Evolutionary conservation across 2,888 invertebrate genomes (phyloP).

Genomic region (Amaurobius ferox): DNA sequence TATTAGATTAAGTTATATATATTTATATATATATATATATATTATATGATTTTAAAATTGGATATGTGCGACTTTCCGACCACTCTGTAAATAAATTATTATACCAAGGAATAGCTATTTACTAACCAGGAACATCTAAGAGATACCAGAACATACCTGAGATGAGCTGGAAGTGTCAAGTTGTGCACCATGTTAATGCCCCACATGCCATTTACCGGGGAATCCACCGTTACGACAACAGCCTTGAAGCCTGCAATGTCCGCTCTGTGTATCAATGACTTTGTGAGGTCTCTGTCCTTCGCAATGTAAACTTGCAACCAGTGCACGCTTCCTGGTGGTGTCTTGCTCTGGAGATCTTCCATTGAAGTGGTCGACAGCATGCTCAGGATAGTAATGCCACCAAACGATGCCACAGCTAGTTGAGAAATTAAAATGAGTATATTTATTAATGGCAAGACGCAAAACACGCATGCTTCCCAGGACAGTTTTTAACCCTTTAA

Average conservation of each 20-base stretch:
- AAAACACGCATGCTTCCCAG: too few relatives aligned
- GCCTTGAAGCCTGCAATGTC: conserved; percentile 90
- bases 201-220: conserved; percentile 90
- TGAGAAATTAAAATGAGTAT: too few relatives aligned
- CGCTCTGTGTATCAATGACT: conserved; percentile 85
- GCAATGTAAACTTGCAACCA: conserved; percentile 97
- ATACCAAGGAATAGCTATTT: too few relatives aligned
- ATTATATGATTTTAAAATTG: too few relatives aligned
- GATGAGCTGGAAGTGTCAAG: conserved; percentile 87
- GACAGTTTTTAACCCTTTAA: too few relatives aligned
- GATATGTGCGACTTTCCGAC: too few relatives aligned
- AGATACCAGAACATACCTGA: too few relatives aligned
- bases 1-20: too few relatives aligned
- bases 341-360: conserved; percentile 87
- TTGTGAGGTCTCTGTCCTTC: conserved; percentile 83
- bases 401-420: conserved; percentile 86
- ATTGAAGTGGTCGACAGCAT: conserved; percentile 91
- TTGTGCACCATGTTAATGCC: conserved; percentile 89
- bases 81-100: too few relatives aligned
- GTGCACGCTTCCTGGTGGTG: conserved; percentile 86
- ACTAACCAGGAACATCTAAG: too few relatives aligned
- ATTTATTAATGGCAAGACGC: too few relatives aligned
- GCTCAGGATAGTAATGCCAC: conserved; percentile 88
- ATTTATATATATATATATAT: too few relatives aligned
- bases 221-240: conserved; percentile 91